Percentiles rank a stretch among this genome's conserved stretches.
These are phyloP conservation scores for Zosterops japonicus DNA, from an alignment of 2,113 vertebrate species.

Conservation along the genomic window DNA sequence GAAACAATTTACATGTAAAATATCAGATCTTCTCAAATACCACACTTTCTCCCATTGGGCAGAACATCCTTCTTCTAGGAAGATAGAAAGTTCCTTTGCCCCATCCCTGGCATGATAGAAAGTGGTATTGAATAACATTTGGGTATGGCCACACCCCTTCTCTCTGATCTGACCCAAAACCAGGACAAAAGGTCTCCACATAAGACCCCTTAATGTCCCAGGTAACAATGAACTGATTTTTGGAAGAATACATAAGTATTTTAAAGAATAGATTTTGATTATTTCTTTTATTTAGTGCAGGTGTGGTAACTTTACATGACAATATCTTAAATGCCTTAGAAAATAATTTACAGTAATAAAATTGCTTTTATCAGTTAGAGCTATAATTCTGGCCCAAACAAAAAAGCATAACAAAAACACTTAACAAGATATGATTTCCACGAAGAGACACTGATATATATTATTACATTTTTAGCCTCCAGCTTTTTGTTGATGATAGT, in stretches of 20 bases:
- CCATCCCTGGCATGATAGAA: not conserved
- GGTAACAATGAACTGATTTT: not conserved
- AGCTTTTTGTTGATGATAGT: not conserved
- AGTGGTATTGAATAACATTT: not conserved
- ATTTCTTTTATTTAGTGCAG: not conserved
- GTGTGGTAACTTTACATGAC: not conserved
- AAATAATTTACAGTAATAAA: not conserved
- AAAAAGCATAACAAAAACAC: not conserved
- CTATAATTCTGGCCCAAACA: not conserved
- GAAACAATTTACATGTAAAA: not conserved
- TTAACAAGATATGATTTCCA: not conserved
- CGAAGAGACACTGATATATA: not conserved
- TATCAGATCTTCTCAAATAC: not conserved
- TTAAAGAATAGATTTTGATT: not conserved
- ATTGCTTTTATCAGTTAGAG: not conserved
- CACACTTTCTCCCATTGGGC: not conserved
- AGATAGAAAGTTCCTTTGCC: not conserved
- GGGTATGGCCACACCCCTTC: rapidly evolving
- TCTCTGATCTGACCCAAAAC: not conserved
- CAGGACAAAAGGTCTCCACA: not conserved
- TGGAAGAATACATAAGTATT: not conserved
- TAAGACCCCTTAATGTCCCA: not conserved
- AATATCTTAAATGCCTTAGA: not conserved
- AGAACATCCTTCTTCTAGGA: not conserved
- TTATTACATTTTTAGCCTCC: not conserved